phyloP scores from a whole-genome alignment of 1,140 invertebrate genomes.

The Mamestra configurata region DNA sequence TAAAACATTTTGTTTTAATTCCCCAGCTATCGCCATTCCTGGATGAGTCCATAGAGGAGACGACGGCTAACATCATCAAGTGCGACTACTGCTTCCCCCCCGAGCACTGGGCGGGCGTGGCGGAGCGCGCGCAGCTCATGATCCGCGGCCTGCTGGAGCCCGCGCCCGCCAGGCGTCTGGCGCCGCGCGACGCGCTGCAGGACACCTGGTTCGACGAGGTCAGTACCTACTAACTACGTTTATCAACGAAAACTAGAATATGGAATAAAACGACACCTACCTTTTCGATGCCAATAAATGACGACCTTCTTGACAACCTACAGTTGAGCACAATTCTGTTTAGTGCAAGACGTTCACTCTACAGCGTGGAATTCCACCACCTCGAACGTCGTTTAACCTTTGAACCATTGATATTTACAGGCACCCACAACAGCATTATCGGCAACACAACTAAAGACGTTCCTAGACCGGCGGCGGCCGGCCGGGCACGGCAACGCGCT shows the following conservation, averaged over 20 bases:
- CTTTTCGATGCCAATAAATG: too few species aligned
- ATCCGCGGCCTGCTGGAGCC: constrained; percentile 90
- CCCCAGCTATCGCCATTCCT: constrained; percentile 93
- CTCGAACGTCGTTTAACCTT: too few species aligned
- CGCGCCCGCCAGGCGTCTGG: constrained; percentile 88
- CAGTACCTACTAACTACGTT: constrained; percentile 19
- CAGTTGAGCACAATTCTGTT: too few species aligned
- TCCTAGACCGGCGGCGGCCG: constrained; percentile 80
- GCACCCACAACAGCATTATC: constrained; percentile 70
- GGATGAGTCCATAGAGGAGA: constrained; percentile 95
- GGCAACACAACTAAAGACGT: constrained; percentile 77
- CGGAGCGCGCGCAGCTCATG: constrained; percentile 91
- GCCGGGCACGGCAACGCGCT: constrained; percentile 75
- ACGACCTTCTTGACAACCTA: too few species aligned
- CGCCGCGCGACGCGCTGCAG: constrained; percentile 87
- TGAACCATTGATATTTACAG: constrained; percentile 56
- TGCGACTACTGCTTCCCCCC: constrained; percentile 95
- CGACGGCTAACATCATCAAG: constrained; percentile 94
- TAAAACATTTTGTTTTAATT: neutral
- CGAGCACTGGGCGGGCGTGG: constrained; percentile 93
- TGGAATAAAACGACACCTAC: too few species aligned
- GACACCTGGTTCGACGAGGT: constrained; percentile 90
- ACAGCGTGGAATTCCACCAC: too few species aligned
- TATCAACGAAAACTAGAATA: too few species aligned
- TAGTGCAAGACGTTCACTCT: too few species aligned